phyloP scores from a whole-genome alignment of 2,113 vertebrate genomes.

The Notechis scutatus region DNA sequence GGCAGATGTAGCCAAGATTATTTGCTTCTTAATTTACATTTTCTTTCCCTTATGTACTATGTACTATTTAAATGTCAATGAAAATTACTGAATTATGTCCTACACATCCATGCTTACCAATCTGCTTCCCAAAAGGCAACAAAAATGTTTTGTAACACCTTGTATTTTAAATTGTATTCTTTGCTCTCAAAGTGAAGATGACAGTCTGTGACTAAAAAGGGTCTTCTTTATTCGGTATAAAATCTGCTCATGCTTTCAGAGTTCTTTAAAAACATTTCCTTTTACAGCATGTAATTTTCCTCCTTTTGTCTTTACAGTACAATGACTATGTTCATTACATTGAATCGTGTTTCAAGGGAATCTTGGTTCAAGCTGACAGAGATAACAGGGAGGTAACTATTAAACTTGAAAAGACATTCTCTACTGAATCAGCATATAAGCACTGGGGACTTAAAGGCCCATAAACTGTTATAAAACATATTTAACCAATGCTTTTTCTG shows the following conservation, averaged over 20 bases:
- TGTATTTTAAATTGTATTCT: not conserved
- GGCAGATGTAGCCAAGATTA: not conserved
- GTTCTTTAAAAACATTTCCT: not conserved
- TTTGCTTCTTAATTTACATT: not conserved
- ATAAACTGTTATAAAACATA: not conserved
- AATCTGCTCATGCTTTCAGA: not conserved
- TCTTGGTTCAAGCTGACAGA: slow-evolving; percentile 89
- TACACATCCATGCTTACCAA: not conserved
- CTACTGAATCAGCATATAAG: rapidly evolving
- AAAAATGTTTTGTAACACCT: not conserved
- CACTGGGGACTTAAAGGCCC: not conserved
- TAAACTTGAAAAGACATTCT: not conserved
- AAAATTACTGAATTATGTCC: not conserved
- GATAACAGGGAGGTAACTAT: slow-evolving; percentile 92
- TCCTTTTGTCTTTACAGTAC: slow-evolving; percentile 73
- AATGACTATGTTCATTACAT: slow-evolving; percentile 91
- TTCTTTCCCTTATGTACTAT: not conserved
- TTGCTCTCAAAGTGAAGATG: not conserved
- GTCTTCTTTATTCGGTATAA: not conserved
- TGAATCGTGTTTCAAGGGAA: slow-evolving; percentile 94
- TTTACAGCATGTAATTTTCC: not conserved
- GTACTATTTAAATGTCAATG: not conserved
- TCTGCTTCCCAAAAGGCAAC: not conserved
- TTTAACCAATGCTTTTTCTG: not conserved
- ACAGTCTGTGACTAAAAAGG: not conserved